A percentile compares a stretch with the other conserved stretches of the same genome.
Conservation (phyloP, 2,797 vertebrate species). For the Gallinago solitaria region DNA sequence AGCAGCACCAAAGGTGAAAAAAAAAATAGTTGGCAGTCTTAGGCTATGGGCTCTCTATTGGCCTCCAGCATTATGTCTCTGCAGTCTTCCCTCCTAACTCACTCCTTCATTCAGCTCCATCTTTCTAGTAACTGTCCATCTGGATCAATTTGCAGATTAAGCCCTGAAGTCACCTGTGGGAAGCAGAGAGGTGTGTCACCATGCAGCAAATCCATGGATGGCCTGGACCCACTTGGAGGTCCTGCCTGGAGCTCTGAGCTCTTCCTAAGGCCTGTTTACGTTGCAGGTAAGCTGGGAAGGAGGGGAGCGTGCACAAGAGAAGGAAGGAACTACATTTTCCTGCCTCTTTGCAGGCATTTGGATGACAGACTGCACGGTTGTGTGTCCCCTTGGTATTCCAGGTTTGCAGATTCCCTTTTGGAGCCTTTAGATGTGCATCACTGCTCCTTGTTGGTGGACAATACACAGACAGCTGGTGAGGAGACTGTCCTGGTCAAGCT, state of each 20-base stretch:
- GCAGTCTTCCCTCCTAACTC: not conserved
- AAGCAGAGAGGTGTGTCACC: slow-evolving; percentile 32
- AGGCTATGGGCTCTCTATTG: not conserved
- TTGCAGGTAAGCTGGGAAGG: not conserved
- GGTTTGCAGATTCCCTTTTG: not conserved
- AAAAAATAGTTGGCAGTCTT: not conserved
- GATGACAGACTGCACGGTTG: not conserved
- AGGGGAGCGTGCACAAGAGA: not conserved
- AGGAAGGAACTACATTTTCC: not conserved
- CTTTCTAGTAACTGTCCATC: slow-evolving; percentile 38
- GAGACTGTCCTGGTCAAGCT: not conserved
- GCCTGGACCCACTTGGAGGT: slow-evolving; percentile 1
- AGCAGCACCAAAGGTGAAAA: not conserved
- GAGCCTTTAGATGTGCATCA: not conserved
- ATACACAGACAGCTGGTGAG: not conserved
- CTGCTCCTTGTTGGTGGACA: fast-evolving
- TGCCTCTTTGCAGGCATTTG: not conserved
- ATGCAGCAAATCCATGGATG: not conserved
- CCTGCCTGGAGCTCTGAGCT: not conserved
- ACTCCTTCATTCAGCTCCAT: not conserved
- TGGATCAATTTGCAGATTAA: slow-evolving; percentile 17
- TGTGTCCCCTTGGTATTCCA: not conserved
- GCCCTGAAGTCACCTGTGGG: slow-evolving; percentile 12
- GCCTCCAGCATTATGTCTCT: not conserved
- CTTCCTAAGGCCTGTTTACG: not conserved